Evolutionary conservation across 53 echinoderm and acorn worm genomes (phyloP).

Genomic region (Crossaster papposus): DNA sequence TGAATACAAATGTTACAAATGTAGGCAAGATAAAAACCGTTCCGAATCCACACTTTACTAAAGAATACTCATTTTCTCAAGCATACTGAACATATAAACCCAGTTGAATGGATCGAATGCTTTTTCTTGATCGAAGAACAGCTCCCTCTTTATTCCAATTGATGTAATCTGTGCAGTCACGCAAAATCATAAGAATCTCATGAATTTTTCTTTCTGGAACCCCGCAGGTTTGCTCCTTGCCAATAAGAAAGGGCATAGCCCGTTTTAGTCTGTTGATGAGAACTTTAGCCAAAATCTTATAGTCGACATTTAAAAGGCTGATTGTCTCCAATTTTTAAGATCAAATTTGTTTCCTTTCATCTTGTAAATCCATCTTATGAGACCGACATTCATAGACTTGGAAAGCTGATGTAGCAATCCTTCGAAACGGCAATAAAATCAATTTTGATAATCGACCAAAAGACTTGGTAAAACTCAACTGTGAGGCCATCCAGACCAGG

Average conservation of each 20-base stretch:
- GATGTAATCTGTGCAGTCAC: neutral
- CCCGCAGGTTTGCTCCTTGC: slow-evolving; percentile 23
- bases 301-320: slow-evolving; percentile 22
- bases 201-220: slow-evolving; percentile 17
- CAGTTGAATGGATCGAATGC: slow-evolving; percentile 22
- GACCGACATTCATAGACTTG: neutral
- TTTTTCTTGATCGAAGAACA: slow-evolving; percentile 16
- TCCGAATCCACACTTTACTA: too few relatives aligned
- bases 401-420: neutral
- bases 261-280: slow-evolving; percentile 6
- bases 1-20: too few relatives aligned
- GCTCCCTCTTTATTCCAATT: neutral
- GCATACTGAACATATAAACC: neutral
- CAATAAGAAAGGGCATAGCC: slow-evolving; percentile 1
- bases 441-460: neutral
- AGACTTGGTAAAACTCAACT: slow-evolving; percentile 7
- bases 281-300: slow-evolving; percentile 30
- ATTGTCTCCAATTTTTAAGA: slow-evolving; percentile 27
- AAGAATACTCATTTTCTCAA: neutral
- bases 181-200: slow-evolving; percentile 11
- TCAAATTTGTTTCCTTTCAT: neutral
- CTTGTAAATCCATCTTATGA: slow-evolving; percentile 19
- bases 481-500: slow-evolving; percentile 21
- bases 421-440: neutral
- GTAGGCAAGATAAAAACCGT: too few relatives aligned